A percentile compares a stretch with the other conserved stretches of the same genome.
These are phyloP conservation scores for Caenorhabditis latens DNA, from an alignment of 1,140 invertebrate genomes.

Conservation along the genomic window DNA sequence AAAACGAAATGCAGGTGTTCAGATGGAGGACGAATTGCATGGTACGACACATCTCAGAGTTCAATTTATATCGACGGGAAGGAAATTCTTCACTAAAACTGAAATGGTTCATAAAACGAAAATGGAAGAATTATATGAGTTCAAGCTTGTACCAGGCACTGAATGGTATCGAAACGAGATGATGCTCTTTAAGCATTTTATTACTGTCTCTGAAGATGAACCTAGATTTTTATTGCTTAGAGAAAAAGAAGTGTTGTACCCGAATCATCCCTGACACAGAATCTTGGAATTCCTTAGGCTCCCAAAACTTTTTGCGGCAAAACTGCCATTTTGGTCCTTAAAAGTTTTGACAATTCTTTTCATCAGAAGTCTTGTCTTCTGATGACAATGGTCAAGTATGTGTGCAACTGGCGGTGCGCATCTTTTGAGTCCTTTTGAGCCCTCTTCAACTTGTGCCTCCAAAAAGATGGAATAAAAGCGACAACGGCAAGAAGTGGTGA, in stretches of 20 bases:
- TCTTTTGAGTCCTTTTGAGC: conserved; percentile 47
- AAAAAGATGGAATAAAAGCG: conserved; percentile 15
- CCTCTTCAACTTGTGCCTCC: conserved; percentile 53
- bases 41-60: not conserved
- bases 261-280: too few species aligned
- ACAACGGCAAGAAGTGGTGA: conserved; percentile 36
- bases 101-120: not conserved
- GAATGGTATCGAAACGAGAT: too few species aligned
- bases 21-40: conserved; percentile 8
- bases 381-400: conserved; percentile 51
- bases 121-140: not conserved
- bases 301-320: conserved; percentile 42
- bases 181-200: too few species aligned
- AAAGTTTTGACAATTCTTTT: conserved; percentile 46
- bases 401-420: not conserved
- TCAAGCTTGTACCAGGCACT: too few species aligned
- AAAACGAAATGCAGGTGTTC: conserved; percentile 49
- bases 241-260: too few species aligned
- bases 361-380: conserved; percentile 43
- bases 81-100: too few species aligned
- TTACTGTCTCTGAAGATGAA: too few species aligned
- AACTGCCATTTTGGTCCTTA: conserved; percentile 4
- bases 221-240: too few species aligned
- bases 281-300: not conserved
- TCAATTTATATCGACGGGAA: not conserved